Conservation (phyloP, 2,797 vertebrate species). For the Peromyscus nudipes region DNA sequence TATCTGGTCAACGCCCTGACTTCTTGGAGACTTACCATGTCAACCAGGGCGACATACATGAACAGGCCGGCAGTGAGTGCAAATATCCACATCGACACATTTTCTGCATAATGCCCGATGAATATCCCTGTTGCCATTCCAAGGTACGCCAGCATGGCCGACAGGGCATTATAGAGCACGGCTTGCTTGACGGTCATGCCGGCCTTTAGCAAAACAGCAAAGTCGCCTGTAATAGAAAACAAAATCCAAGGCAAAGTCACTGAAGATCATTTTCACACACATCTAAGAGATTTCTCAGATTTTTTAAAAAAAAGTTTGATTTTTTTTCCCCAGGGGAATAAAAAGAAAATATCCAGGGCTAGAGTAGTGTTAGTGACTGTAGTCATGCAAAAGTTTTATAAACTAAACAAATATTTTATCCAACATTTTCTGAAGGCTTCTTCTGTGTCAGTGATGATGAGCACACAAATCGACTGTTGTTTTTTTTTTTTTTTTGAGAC, state of each 20-base stretch:
- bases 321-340: not conserved
- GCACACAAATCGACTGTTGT: not conserved
- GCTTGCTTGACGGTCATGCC: slow-evolving; percentile 99
- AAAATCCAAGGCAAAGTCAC: not conserved
- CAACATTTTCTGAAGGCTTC: slow-evolving; percentile 15
- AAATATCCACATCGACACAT: slow-evolving; percentile 97
- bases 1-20: slow-evolving; percentile 35
- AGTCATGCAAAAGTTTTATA: not conserved
- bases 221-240: slow-evolving; percentile 92
- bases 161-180: slow-evolving; percentile 96
- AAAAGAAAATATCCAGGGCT: not conserved
- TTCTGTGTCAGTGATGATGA: not conserved
- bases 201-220: slow-evolving; percentile 96
- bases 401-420: slow-evolving; percentile 1
- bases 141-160: slow-evolving; percentile 96
- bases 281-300: slow-evolving; percentile 27
- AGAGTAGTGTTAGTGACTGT: not conserved
- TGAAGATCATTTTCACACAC: slow-evolving; percentile 16
- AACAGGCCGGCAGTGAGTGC: slow-evolving; percentile 98
- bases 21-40: slow-evolving; percentile 93
- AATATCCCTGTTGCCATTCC: slow-evolving; percentile 96
- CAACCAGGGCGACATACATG: slow-evolving; percentile 98
- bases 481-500: no score
- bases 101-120: slow-evolving; percentile 97
- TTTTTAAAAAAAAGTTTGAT: not conserved